phyloP scores from a whole-genome alignment of 2,888 invertebrate genomes.

The Cheilosia urbana region DNA sequence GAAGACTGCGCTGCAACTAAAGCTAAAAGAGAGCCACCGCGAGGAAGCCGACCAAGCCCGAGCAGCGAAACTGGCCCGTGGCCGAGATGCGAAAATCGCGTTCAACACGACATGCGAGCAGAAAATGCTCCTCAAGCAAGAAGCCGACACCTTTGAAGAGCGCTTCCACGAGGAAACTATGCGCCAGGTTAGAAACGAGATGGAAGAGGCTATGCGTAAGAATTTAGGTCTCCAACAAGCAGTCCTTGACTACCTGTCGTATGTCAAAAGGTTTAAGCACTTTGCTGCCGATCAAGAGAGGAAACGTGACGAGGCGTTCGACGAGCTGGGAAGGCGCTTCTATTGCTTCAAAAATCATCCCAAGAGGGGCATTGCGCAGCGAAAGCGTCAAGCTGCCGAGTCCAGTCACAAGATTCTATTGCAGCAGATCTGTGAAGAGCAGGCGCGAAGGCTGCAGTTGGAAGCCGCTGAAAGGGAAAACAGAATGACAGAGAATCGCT shows the following conservation, averaged over 20 bases:
- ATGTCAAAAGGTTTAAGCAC: slow-evolving; percentile 78
- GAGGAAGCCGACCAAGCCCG: slow-evolving; percentile 77
- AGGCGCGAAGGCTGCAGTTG: slow-evolving; percentile 77
- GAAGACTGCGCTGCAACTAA: slow-evolving; percentile 21
- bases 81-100: slow-evolving; percentile 28
- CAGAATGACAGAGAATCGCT: slow-evolving; percentile 80
- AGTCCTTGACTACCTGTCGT: slow-evolving; percentile 79
- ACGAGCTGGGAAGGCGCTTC: slow-evolving; percentile 76
- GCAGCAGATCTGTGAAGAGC: slow-evolving; percentile 80
- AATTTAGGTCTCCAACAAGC: slow-evolving; percentile 77
- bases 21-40: slow-evolving; percentile 75
- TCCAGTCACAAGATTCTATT: slow-evolving; percentile 78
- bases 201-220: slow-evolving; percentile 50
- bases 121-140: slow-evolving; percentile 77
- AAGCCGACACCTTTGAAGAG: slow-evolving; percentile 77
- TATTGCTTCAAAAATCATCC: slow-evolving; percentile 77
- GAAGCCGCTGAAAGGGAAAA: slow-evolving; percentile 78
- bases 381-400: slow-evolving; percentile 78
- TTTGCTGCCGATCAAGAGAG: slow-evolving; percentile 78
- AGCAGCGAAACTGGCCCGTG: slow-evolving; percentile 77
- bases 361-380: slow-evolving; percentile 74
- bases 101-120: slow-evolving; percentile 76
- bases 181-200: slow-evolving; percentile 77
- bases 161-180: slow-evolving; percentile 78
- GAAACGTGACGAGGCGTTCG: slow-evolving; percentile 77